These are phyloP conservation scores for Meiosimyza platycephala DNA, from an alignment of 2,888 invertebrate genomes.

Conservation along the genomic window DNA sequence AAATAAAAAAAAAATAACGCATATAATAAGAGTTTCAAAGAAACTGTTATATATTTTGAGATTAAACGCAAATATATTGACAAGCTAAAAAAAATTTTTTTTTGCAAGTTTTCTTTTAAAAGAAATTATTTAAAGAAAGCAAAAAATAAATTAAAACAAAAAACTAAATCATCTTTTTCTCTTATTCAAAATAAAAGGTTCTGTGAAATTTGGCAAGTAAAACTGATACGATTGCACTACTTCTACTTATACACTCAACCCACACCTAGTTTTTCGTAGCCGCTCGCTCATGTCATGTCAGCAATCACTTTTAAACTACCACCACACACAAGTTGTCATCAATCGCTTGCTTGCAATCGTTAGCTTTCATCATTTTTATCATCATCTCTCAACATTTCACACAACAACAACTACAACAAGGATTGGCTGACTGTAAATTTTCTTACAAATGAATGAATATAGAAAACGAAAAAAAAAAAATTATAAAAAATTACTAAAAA, in stretches of 20 bases:
- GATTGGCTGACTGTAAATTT: slow-evolving; percentile 15
- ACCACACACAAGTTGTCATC: slow-evolving; percentile 18
- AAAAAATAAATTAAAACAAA: background rate
- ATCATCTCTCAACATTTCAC: background rate
- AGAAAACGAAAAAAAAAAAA: background rate
- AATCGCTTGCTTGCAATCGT: slow-evolving; percentile 1
- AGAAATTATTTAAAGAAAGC: background rate
- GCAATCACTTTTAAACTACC: no score
- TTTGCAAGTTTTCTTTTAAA: background rate
- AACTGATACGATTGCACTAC: slow-evolving; percentile 26
- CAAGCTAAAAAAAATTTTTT: background rate
- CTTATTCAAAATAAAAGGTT: slow-evolving; percentile 42
- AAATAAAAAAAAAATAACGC: no score
- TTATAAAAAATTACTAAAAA: background rate
- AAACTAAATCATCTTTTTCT: slow-evolving; percentile 34
- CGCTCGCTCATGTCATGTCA: slow-evolving; percentile 2
- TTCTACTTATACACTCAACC: slow-evolving; percentile 5
- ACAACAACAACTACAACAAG: slow-evolving; percentile 11
- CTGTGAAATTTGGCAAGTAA: slow-evolving; percentile 56
- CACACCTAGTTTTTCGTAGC: background rate
- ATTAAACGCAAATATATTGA: background rate
- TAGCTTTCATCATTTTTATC: slow-evolving; percentile 14
- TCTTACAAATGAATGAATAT: background rate
- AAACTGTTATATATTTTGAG: no score
- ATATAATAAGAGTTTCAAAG: no score